phyloP scores from a whole-genome alignment of 1,140 invertebrate species.

The Trypoxylus dichotomus region DNA sequence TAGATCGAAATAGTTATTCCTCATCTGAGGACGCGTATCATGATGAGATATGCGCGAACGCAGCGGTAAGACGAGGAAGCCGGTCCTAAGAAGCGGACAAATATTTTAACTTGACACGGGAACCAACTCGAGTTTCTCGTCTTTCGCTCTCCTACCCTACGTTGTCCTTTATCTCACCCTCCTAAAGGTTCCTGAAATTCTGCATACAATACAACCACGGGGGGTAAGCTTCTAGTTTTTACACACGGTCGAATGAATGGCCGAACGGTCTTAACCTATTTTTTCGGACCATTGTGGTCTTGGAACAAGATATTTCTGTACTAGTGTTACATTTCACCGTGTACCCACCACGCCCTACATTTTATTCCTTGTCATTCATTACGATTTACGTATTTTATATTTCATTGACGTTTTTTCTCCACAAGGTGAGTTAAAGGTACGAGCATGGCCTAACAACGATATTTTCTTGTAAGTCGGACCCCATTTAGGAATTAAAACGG shows the following conservation, averaged over 20 bases:
- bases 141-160: not conserved
- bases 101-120: constrained; percentile 31
- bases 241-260: constrained; percentile 49
- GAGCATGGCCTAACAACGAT: not conserved
- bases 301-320: constrained; percentile 50
- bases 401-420: constrained; percentile 42
- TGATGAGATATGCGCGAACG: not conserved
- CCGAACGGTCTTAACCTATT: constrained; percentile 43
- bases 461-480: not conserved
- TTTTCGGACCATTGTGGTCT: constrained; percentile 45
- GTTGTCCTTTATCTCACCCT: not conserved
- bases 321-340: constrained; percentile 49
- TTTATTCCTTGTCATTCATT: constrained; percentile 48
- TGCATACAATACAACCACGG: constrained; percentile 45
- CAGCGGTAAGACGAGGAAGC: not conserved
- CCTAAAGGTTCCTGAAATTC: constrained; percentile 33
- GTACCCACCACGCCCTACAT: constrained; percentile 44
- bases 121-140: constrained; percentile 16
- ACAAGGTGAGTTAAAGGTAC: not conserved
- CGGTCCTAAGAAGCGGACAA: not conserved
- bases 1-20: constrained; percentile 26
- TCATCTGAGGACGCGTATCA: constrained; percentile 8
- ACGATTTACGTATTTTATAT: constrained; percentile 43
- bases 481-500: constrained; percentile 1
- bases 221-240: constrained; percentile 51